Base-by-base conservation (phyloP, 92 coral and sea anemone genomes). In the Palythoa grandis region DNA sequence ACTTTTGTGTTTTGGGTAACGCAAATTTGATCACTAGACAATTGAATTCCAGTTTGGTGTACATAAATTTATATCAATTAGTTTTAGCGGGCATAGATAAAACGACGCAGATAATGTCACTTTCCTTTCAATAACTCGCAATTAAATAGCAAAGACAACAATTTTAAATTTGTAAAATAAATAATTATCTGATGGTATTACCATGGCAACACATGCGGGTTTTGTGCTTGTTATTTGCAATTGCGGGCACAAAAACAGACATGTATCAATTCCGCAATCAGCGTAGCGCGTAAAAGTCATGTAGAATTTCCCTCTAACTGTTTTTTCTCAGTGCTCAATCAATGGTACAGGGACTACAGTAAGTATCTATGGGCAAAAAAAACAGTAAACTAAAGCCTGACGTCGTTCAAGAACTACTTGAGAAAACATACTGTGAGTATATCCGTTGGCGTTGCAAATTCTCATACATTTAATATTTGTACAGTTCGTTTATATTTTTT, bases 361-460 rank as follows among this genome's bases (percentile, higher is more conserved):
- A 60, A 29, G 58, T 79, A 87, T 86, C 72, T 22, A 97, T 97
- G 99, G 99, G 99, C 58, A 96, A 97, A 87, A 97, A 95, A 79
- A 91, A 84, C 38, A 95, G 98, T 84, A 97, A 93, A 87, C 82
- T 97, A 12, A 89, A 90, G 73, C 99, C 97, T 10, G 95, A 95
- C 11, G 90, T 95, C 24, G 93, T 97, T 11, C 97, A 93, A 82
- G 99, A 95, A 20, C 95, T 97, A 9, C 95, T 95, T 2, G 89
- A 95, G 70, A 97, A 95, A 84, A 97, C 99, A 4, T 97, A 97
- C 38, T 97, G 99, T 97, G 76, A 91, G 98, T 89, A 47, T 16
- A 22, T n/a, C n/a, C 66, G 57, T 12, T 56, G 67, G 23, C 5
- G 37, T 47, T 35, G 54, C 7, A 37, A 20, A 8, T 76, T 39